These are phyloP conservation scores for Regulus satrapa DNA, from an alignment of 2,113 vertebrate genomes.

Conservation along the genomic window DNA sequence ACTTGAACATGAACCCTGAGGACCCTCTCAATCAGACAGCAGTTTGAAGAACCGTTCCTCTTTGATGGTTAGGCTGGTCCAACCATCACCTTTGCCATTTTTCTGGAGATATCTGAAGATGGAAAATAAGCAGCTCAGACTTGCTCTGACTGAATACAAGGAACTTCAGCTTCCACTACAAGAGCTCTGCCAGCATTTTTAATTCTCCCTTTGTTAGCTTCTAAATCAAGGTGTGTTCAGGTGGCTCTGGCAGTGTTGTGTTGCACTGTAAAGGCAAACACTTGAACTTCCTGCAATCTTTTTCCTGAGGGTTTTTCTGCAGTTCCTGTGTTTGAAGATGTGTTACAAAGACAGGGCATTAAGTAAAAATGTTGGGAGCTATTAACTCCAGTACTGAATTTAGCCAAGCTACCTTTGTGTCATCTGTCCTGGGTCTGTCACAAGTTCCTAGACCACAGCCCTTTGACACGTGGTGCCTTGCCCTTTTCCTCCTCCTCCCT, in stretches of 20 bases:
- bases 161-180: background rate
- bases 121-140: background rate
- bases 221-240: background rate
- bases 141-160: background rate
- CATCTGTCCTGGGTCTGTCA: conserved; percentile 1
- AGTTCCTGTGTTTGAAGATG: background rate
- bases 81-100: background rate
- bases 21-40: background rate
- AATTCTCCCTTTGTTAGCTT: background rate
- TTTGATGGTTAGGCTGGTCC: conserved; percentile 13
- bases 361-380: background rate
- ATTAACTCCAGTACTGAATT: background rate
- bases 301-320: background rate
- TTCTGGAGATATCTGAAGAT: background rate
- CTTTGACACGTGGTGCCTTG: conserved; percentile 56
- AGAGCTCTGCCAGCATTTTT: background rate
- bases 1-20: background rate
- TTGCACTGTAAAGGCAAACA: background rate
- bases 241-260: background rate
- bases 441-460: background rate
- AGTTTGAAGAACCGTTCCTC: background rate
- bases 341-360: background rate
- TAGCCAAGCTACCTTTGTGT: conserved; percentile 20
- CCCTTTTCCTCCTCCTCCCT: background rate
- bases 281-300: background rate